Percentiles rank a stretch among this genome's conserved stretches.
phyloP scores from a whole-genome alignment of 2,797 vertebrate genomes.

The Sebastes diaconus region DNA sequence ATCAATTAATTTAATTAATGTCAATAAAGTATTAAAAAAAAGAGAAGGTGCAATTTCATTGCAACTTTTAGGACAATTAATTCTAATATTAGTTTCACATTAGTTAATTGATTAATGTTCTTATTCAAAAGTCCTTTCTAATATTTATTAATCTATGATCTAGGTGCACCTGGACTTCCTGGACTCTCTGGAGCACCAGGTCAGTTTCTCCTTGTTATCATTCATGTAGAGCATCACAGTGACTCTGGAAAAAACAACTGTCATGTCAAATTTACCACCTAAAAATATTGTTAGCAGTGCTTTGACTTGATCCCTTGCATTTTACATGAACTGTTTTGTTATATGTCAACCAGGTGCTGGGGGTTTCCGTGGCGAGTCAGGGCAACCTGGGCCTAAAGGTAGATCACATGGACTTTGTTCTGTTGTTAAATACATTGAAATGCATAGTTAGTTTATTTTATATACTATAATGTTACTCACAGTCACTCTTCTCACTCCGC shows the following conservation, averaged over 20 bases:
- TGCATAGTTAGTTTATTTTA: neutral
- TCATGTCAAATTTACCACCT: neutral
- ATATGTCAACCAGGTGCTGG: slow-evolving; percentile 87
- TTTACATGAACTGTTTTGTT: slow-evolving; percentile 28
- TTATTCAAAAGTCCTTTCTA: neutral
- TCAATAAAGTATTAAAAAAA: neutral
- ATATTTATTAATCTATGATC: slow-evolving; percentile 15
- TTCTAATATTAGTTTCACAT: neutral
- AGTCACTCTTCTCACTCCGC: slow-evolving; percentile 30
- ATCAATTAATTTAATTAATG: neutral
- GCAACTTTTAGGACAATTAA: neutral
- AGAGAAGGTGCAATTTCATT: neutral
- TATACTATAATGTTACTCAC: neutral
- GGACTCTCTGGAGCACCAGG: slow-evolving; percentile 86
- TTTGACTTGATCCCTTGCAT: neutral
- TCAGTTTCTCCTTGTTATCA: slow-evolving; percentile 67
- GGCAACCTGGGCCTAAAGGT: slow-evolving; percentile 91
- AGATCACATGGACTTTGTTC: neutral
- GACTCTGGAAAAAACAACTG: neutral
- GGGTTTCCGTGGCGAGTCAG: slow-evolving; percentile 92
- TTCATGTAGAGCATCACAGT: neutral
- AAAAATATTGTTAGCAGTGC: neutral
- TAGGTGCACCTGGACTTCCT: slow-evolving; percentile 82
- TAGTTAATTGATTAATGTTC: neutral
- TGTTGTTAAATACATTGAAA: neutral